phyloP scores from a whole-genome alignment of 2,888 invertebrate species.

The Apotomis turbidana region DNA sequence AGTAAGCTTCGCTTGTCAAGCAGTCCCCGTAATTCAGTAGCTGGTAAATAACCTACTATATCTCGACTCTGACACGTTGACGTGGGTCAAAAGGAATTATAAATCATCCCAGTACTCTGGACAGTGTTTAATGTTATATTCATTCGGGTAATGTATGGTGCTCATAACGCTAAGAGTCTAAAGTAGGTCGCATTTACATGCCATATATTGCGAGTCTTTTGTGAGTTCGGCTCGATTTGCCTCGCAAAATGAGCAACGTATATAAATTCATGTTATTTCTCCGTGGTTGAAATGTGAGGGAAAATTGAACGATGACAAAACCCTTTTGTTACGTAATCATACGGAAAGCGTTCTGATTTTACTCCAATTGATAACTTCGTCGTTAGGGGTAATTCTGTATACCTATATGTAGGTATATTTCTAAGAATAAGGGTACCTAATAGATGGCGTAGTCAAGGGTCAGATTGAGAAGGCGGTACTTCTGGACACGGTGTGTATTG shows the following conservation, averaged over 20 bases:
- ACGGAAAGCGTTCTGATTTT: slow-evolving; percentile 1
- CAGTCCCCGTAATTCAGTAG: slow-evolving; percentile 31
- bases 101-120: slow-evolving; percentile 58
- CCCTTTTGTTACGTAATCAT: slow-evolving; percentile 9
- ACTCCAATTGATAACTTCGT: slow-evolving; percentile 6
- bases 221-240: slow-evolving; percentile 30
- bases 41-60: slow-evolving; percentile 40
- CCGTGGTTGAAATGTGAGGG: slow-evolving; percentile 7
- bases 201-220: slow-evolving; percentile 26
- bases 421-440: too few species aligned
- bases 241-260: slow-evolving; percentile 20
- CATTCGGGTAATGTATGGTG: slow-evolving; percentile 55
- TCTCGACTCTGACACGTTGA: slow-evolving; percentile 44
- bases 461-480: too few species aligned
- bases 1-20: slow-evolving; percentile 23
- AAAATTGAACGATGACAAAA: slow-evolving; percentile 13
- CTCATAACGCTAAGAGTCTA: slow-evolving; percentile 54
- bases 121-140: slow-evolving; percentile 63
- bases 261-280: slow-evolving; percentile 17
- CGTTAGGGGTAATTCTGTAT: neutral
- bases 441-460: too few species aligned
- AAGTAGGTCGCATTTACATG: slow-evolving; percentile 61
- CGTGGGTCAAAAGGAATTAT: slow-evolving; percentile 65
- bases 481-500: too few species aligned
- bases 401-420: too few species aligned